Evolutionary conservation across 2,888 invertebrate species (phyloP), one percentile per base, ranked within the genome.

Genomic region (Trissonchulus latispiculum): DNA sequence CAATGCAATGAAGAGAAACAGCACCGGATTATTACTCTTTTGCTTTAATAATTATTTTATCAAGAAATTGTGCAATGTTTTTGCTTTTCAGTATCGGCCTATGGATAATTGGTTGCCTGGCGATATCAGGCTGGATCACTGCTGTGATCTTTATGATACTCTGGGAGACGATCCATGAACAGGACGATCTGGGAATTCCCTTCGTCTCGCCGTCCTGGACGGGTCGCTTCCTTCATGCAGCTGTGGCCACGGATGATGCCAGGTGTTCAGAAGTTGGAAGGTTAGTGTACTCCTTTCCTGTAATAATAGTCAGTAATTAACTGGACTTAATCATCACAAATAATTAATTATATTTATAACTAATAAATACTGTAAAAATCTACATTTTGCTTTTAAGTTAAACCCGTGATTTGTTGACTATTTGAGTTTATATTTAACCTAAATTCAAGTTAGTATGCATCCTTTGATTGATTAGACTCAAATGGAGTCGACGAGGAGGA

Each of bases 231-330:
- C 8, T n/a, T 3, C 31, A 68, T 68, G 69, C 32, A 36, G 28
- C 69, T 68, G 69, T 23, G n/a, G 69, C 28, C 36, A 36, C 69
- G 8, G 28, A 68, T 36, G 69, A 64, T 64, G 8, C 32, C 18
- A 33, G 8, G 8, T 64, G 66, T 28, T 64, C 66, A 29, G 8
- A 64, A 64, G 35, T 33, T 8, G 66, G 31, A 32, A 8, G 66
- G 66, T 64, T 8, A 23, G 48, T 48, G 8, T 15, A n/a, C n/a
- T n/a, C n/a, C n/a, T n/a, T n/a, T n/a, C n/a, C n/a, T n/a, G n/a
- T n/a, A n/a, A n/a, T n/a, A n/a, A n/a, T n/a, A n/a, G n/a, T n/a
- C n/a, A n/a, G n/a, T n/a, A n/a, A n/a, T n/a, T n/a, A n/a, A n/a
- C n/a, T n/a, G n/a, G n/a, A n/a, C n/a, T n/a, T n/a, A n/a, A 48